Evolutionary conservation across 2,797 vertebrate genomes (phyloP).

Genomic region (Morus bassanus): DNA sequence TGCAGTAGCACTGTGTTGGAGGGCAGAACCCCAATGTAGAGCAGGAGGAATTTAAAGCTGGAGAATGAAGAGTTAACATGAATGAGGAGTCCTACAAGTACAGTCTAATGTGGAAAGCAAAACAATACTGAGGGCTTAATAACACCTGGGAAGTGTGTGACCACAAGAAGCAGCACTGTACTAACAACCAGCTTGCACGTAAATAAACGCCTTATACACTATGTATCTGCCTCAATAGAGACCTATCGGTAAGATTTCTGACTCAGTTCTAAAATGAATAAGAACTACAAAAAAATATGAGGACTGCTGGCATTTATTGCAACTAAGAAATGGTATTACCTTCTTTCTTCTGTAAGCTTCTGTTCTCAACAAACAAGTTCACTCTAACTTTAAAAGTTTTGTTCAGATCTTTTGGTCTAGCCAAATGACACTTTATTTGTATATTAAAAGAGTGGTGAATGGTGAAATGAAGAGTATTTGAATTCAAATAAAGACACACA

Average conservation of each 20-base stretch:
- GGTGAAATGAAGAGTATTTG: neutral
- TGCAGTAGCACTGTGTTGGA: neutral
- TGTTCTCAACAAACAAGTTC: neutral
- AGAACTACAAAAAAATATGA: neutral
- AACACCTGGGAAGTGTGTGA: rapidly evolving
- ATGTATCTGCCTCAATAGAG: neutral
- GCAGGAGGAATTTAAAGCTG: neutral
- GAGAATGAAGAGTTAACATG: neutral
- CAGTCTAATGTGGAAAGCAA: neutral
- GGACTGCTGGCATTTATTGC: neutral
- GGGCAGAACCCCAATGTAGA: neutral
- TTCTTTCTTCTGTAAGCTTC: neutral
- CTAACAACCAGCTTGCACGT: neutral
- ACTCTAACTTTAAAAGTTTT: neutral
- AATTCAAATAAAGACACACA: neutral
- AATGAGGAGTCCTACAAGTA: neutral
- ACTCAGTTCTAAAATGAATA: neutral
- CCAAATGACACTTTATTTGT: neutral
- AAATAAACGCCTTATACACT: neutral
- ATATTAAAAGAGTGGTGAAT: neutral
- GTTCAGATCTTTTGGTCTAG: neutral
- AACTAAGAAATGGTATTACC: neutral
- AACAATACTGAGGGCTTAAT: neutral
- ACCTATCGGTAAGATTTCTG: neutral
- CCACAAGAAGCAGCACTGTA: neutral